Base-by-base conservation (phyloP, 2,888 invertebrate genomes). In the Entomobrya multifasciata region DNA sequence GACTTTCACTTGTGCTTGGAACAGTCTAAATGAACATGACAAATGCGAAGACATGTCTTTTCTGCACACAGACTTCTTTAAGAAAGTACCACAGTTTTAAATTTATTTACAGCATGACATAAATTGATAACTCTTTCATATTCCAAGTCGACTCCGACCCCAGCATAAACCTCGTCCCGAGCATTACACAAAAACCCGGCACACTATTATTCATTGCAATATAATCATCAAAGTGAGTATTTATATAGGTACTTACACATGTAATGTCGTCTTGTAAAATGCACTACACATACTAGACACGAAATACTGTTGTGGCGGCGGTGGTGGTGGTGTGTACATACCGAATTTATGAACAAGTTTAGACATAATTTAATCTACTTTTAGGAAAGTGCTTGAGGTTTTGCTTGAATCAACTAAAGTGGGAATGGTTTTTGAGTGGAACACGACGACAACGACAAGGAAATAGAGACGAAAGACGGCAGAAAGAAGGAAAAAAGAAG, bases 351-450 rank as follows among this genome's bases (percentile, higher is more conserved):
- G 55, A 76, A 76, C 76, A 76, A 76, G 55, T 76, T 76, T 52
- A 76, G 76, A 76, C 76, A 76, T 76, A 76, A 76, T 76, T 76
- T 76, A 76, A 76, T 76, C 76, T 76, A 55, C 76, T 76, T 76
- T 76, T 55, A 20, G 52, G 55, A 72, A 76, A 76, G 76, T 76
- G 55, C 76, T 76, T 76, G 76, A 76, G 76, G 76, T 76, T 76
- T 52, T 52, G 36, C 76, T 76, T 55, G 76, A 76, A 76, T 55
- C 55, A 76, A 76, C 55, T 55, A 55, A 25, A 55, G 72, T 72
- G 72, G 49, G 49, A 49, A 72, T 72, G 76, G 36, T 52, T 76
- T 76, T 55, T n/a, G 76, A 76, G 76, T 76, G 76, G 76, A 36
- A 76, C 76, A 55, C 36, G 52, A 72, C 72, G 36, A 22, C 72